Percentiles rank a stretch among this genome's conserved stretches.
Conservation (phyloP, 2,888 invertebrate genomes). For the Leptinotarsa juncta region DNA sequence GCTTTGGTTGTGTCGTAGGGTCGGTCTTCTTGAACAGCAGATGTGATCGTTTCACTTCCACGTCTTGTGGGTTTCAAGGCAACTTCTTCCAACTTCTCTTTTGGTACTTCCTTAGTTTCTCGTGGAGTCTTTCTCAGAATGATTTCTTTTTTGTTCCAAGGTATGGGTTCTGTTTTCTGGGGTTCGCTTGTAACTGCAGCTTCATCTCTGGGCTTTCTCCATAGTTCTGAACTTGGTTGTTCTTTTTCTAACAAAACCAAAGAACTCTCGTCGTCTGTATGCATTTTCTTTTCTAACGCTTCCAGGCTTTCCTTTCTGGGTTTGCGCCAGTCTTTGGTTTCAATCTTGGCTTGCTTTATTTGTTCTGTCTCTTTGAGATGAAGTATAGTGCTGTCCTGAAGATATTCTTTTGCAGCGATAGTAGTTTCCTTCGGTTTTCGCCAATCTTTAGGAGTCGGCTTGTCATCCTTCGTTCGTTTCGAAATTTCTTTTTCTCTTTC, state of each 20-base stretch:
- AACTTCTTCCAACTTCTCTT: slow-evolving; percentile 65
- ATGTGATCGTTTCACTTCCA: slow-evolving; percentile 30
- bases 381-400: slow-evolving; percentile 56
- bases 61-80: slow-evolving; percentile 67
- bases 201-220: slow-evolving; percentile 24
- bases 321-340: slow-evolving; percentile 34
- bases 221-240: slow-evolving; percentile 15
- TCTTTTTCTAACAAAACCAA: slow-evolving; percentile 40
- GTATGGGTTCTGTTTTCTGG: slow-evolving; percentile 61
- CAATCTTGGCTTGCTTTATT: slow-evolving; percentile 26
- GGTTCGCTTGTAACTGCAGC: background rate
- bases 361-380: slow-evolving; percentile 55
- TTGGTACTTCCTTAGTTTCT: slow-evolving; percentile 64
- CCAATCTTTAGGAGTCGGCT: slow-evolving; percentile 61
- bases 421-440: slow-evolving; percentile 59
- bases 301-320: background rate
- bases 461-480: slow-evolving; percentile 24
- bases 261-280: background rate
- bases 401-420: slow-evolving; percentile 45
- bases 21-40: background rate
- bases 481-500: slow-evolving; percentile 33
- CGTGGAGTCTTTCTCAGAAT: slow-evolving; percentile 64
- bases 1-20: background rate
- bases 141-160: slow-evolving; percentile 74
- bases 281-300: background rate